phyloP scores from a whole-genome alignment of 2,888 invertebrate genomes.

The Sarcophaga subvicina region DNA sequence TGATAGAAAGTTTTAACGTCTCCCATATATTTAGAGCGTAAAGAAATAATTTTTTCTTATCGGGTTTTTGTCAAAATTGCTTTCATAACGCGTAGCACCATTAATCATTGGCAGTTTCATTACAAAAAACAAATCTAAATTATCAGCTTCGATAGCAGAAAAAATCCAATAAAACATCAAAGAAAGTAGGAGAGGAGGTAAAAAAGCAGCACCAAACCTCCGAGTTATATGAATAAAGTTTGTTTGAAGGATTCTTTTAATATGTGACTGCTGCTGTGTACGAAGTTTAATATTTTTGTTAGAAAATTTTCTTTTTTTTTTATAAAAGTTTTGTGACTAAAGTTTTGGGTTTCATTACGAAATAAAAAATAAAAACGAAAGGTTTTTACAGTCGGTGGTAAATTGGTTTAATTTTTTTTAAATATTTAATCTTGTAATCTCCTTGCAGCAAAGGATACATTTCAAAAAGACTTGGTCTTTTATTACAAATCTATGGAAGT shows the following conservation, averaged over 20 bases:
- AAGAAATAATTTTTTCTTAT: neutral
- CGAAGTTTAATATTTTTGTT: neutral
- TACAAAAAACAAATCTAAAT: neutral
- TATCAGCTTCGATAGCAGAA: too few species aligned
- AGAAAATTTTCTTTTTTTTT: conserved; percentile 1
- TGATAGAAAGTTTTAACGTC: too few species aligned
- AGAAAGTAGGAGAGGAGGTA: too few species aligned
- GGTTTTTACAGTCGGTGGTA: too few species aligned
- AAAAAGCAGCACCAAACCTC: neutral
- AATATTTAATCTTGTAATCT: too few species aligned
- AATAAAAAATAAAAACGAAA: too few species aligned
- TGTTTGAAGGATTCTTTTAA: conserved; percentile 29
- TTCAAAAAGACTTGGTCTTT: too few species aligned
- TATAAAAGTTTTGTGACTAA: neutral
- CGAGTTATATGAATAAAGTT: conserved; percentile 18
- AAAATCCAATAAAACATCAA: too few species aligned
- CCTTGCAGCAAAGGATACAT: too few species aligned
- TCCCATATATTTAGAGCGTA: neutral
- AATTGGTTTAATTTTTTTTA: too few species aligned
- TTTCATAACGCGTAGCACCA: conserved; percentile 55
- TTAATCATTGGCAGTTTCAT: conserved; percentile 48
- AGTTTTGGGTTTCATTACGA: neutral
- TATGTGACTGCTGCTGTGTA: neutral
- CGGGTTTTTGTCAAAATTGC: conserved; percentile 1
- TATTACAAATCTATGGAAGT: too few species aligned